These are phyloP conservation scores for Lutjanus argentimaculatus DNA, from an alignment of 2,797 vertebrate genomes.

Conservation along the genomic window DNA sequence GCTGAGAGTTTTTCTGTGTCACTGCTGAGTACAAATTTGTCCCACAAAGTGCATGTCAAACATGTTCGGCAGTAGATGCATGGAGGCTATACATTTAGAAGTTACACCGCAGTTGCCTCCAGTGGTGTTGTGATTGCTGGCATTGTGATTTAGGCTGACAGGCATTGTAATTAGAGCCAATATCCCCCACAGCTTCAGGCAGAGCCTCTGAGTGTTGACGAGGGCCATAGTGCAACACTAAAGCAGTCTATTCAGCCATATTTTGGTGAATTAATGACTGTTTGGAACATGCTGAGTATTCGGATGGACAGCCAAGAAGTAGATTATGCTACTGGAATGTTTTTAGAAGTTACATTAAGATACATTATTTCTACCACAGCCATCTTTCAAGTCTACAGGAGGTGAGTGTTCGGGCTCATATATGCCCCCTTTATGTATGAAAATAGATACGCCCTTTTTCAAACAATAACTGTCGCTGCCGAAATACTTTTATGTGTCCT, in stretches of 20 bases:
- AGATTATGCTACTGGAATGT: not conserved
- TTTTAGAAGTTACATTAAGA: conserved; percentile 17
- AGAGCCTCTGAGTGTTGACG: not conserved
- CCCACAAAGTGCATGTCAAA: conserved; percentile 23
- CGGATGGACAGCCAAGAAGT: not conserved
- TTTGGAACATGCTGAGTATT: not conserved
- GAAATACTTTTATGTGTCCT: too few species aligned
- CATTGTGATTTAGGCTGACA: conserved; percentile 27
- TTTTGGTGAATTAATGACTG: conserved; percentile 1
- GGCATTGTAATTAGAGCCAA: conserved; percentile 21
- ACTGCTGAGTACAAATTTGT: conserved; percentile 47
- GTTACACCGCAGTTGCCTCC: conserved; percentile 18
- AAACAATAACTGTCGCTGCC: too few species aligned
- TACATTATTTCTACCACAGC: not conserved
- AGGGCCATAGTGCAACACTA: not conserved
- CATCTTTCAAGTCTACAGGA: conserved; percentile 2
- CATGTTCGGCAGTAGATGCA: conserved; percentile 1
- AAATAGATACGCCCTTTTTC: too few species aligned
- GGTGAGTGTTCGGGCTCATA: not conserved
- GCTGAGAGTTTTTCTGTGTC: conserved; percentile 8
- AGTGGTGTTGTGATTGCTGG: conserved; percentile 29
- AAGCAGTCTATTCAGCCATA: not conserved
- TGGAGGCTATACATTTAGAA: conserved; percentile 18
- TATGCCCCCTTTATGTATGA: too few species aligned
- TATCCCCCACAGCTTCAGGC: conserved; percentile 28